These are phyloP conservation scores for Peromyscus californicus DNA, from an alignment of 2,113 vertebrate species.

Conservation along the genomic window DNA sequence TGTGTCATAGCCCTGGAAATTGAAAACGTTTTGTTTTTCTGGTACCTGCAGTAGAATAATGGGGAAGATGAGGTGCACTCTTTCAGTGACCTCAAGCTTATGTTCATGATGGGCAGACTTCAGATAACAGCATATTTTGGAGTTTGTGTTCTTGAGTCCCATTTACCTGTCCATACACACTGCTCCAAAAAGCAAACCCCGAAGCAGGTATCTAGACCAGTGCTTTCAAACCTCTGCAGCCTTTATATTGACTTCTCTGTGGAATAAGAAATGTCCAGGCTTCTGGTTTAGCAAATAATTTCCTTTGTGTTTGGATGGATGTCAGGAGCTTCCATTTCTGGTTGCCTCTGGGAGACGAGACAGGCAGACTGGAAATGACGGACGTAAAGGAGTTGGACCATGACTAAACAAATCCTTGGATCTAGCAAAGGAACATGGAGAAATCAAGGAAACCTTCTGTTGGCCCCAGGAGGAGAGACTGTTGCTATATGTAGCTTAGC, in stretches of 20 bases:
- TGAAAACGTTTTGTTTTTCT: conserved; percentile 7
- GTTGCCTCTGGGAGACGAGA: conserved; percentile 39
- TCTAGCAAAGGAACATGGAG: not conserved
- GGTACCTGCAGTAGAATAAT: not conserved
- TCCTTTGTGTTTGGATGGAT: not conserved
- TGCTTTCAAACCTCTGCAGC: not conserved
- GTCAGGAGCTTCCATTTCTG: conserved; percentile 61
- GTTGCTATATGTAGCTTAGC: not conserved
- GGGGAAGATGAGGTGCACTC: not conserved
- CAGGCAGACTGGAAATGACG: conserved; percentile 25
- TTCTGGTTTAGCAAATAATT: conserved; percentile 45
- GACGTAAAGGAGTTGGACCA: conserved; percentile 52
- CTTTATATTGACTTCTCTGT: conserved; percentile 29
- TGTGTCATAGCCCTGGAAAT: not conserved
- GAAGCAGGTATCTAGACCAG: not conserved
- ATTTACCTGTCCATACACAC: conserved; percentile 39
- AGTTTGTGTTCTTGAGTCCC: conserved; percentile 6
- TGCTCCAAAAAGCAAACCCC: not conserved
- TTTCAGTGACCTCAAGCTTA: not conserved
- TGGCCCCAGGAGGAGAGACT: not conserved
- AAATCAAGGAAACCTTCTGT: not conserved
- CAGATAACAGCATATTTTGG: not conserved
- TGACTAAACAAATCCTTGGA: conserved; percentile 46
- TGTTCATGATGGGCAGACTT: not conserved
- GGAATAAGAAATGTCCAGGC: conserved; percentile 57